A percentile compares a stretch with the other conserved stretches of the same genome.
Conservation (phyloP, 2,797 vertebrate species). For the Lutjanus argentimaculatus region DNA sequence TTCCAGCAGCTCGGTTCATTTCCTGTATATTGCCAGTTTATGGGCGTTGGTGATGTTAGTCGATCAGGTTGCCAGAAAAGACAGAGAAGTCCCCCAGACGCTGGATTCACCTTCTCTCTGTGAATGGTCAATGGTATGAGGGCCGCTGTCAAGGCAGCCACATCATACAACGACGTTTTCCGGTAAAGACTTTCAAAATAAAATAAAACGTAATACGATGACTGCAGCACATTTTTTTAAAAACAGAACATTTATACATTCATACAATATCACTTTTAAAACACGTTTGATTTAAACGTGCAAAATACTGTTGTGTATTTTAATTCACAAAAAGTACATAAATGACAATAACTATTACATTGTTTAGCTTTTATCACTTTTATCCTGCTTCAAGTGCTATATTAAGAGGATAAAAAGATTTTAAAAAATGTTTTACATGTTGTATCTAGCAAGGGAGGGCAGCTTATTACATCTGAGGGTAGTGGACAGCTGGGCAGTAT, state of each 20-base stretch:
- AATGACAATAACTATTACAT: background rate
- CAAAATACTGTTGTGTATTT: background rate
- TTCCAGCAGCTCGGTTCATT: slow-evolving; percentile 73
- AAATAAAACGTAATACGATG: background rate
- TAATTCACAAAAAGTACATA: background rate
- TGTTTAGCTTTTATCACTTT: background rate
- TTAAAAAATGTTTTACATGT: too few species aligned
- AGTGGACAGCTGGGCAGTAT: too few species aligned
- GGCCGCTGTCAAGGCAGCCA: background rate
- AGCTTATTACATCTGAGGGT: too few species aligned
- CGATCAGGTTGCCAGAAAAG: slow-evolving; percentile 74
- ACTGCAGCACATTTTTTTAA: background rate
- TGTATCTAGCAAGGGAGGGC: too few species aligned
- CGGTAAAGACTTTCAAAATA: slow-evolving; percentile 45
- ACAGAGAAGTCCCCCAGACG: slow-evolving; percentile 62
- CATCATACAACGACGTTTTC: fast-evolving
- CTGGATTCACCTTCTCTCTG: slow-evolving; percentile 77
- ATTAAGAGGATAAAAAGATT: too few species aligned
- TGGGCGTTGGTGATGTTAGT: slow-evolving; percentile 86
- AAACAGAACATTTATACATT: background rate
- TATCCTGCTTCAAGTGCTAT: too few species aligned
- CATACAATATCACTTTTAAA: background rate
- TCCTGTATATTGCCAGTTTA: slow-evolving; percentile 76
- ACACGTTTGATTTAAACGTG: background rate
- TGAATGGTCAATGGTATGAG: slow-evolving; percentile 53